Base-by-base conservation (phyloP, 2,113 vertebrate species). In the Rhinolophus sinicus region DNA sequence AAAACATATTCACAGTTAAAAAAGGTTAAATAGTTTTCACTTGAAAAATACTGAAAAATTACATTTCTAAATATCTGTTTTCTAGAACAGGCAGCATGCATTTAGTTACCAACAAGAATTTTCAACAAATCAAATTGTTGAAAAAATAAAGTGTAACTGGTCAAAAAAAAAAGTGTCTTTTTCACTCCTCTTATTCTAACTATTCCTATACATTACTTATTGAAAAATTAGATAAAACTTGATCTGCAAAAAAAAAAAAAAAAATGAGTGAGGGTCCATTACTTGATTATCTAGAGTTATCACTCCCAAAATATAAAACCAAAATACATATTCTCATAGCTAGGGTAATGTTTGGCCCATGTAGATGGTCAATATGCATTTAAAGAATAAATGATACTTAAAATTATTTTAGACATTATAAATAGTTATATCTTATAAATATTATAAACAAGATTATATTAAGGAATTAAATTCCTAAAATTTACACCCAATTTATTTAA, bases 11-110 rank as follows among this genome's bases (percentile, higher is more conserved):
- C 75, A 52, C 24, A 30, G 87, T 92, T 26, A 13, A 38, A 84
- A 94, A 62, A 58, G 26, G 83, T 70, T 65, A 73, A 82, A 62
- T 54, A 76, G 1, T 22, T 78, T 93, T 93, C n/a, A 28, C 44
- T 58, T 95, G 60, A 86, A 97, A 89, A 92, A 72, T 81, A 72
- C 16, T 84, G 67, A n/a, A 82, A 90, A 89, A 87, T 72, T 33
- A 73, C 8, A 52, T 72, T 85, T 90, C 38, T 88, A 73, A 93
- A 80, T 95, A 67, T 4, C 14, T 93, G 7, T 52, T 95, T 94
- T 92, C 83, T 92, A 77, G 18, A 73, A 13, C 65, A 90, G 47
- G 35, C 19, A 81, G 26, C 35, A 33, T 14, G 7, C 3, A 60
- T 75, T 90, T 76, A 90, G 30, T 60, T 75, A 89, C 14, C 16